Percentiles rank a stretch among this genome's conserved stretches.
These are phyloP conservation scores for Dendrolimus pini DNA, from an alignment of 2,888 invertebrate species.

Conservation along the genomic window DNA sequence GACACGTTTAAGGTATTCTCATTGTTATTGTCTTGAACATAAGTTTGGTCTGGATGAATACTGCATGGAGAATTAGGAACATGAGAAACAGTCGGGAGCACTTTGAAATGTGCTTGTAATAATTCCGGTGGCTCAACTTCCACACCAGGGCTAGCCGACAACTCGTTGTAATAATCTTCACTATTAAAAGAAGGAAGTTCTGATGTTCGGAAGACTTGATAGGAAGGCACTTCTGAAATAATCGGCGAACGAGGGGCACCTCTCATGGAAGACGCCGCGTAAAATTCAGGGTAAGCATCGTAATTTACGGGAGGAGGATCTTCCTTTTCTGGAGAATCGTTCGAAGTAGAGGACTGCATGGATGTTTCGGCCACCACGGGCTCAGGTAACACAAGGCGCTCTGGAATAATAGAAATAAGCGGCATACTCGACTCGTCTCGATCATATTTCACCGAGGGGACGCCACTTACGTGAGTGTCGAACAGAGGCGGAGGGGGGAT, in stretches of 20 bases:
- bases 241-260: slow-evolving; percentile 35
- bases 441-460: slow-evolving; percentile 36
- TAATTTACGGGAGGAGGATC: slow-evolving; percentile 68
- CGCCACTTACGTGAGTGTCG: slow-evolving; percentile 61
- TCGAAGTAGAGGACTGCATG: slow-evolving; percentile 61
- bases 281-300: slow-evolving; percentile 46
- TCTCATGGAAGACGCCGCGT: slow-evolving; percentile 19
- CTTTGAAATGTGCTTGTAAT: slow-evolving; percentile 62
- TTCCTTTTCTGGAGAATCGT: slow-evolving; percentile 58
- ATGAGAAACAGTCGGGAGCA: slow-evolving; percentile 63
- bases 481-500: slow-evolving; percentile 71
- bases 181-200: slow-evolving; percentile 34
- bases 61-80: slow-evolving; percentile 66
- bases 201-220: slow-evolving; percentile 49
- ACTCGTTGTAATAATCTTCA: slow-evolving; percentile 45
- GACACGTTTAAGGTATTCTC: slow-evolving; percentile 43
- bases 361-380: slow-evolving; percentile 62
- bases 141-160: slow-evolving; percentile 52
- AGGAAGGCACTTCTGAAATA: slow-evolving; percentile 53
- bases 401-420: slow-evolving; percentile 57
- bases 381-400: slow-evolving; percentile 56
- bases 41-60: slow-evolving; percentile 58
- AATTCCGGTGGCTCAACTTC: slow-evolving; percentile 56
- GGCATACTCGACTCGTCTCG: slow-evolving; percentile 39
- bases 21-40: slow-evolving; percentile 32